Percentiles rank a stretch among this genome's conserved stretches.
Evolutionary conservation across 2,888 invertebrate species (phyloP).

Genomic region (Corythucha ciliata): DNA sequence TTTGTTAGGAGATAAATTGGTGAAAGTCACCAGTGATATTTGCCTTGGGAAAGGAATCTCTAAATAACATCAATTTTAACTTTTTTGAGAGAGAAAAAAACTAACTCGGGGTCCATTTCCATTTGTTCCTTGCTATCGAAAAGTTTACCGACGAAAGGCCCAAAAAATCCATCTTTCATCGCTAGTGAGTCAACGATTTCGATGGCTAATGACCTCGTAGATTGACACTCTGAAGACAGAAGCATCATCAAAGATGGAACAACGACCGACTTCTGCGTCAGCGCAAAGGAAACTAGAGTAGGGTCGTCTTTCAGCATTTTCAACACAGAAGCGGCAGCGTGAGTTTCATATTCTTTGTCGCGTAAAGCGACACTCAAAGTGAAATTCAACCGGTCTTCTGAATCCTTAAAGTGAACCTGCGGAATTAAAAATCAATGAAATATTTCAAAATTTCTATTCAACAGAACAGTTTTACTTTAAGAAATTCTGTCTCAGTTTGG

Average conservation of each 20-base stretch:
- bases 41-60: slow-evolving; percentile 29
- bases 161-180: slow-evolving; percentile 22
- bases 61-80: background rate
- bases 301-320: slow-evolving; percentile 13
- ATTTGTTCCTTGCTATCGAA: slow-evolving; percentile 28
- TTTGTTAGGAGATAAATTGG: slow-evolving; percentile 50
- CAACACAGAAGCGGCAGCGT: slow-evolving; percentile 9
- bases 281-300: slow-evolving; percentile 3
- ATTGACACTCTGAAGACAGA: slow-evolving; percentile 47
- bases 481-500: slow-evolving; percentile 12
- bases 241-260: slow-evolving; percentile 49
- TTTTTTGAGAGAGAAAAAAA: slow-evolving; percentile 8
- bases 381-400: slow-evolving; percentile 25
- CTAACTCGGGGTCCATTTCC: slow-evolving; percentile 32
- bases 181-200: slow-evolving; percentile 43
- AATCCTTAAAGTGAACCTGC: slow-evolving; percentile 26
- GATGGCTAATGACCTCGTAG: slow-evolving; percentile 50
- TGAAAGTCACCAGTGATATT: slow-evolving; percentile 48
- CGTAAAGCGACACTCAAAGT: slow-evolving; percentile 23
- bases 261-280: slow-evolving; percentile 17
- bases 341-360: too few relatives aligned
- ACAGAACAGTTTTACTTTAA: slow-evolving; percentile 11
- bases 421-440: slow-evolving; percentile 9
- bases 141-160: slow-evolving; percentile 25
- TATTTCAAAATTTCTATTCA: background rate